These are phyloP conservation scores for Acipenser ruthenus DNA, from an alignment of 2,797 vertebrate genomes.

Conservation along the genomic window DNA sequence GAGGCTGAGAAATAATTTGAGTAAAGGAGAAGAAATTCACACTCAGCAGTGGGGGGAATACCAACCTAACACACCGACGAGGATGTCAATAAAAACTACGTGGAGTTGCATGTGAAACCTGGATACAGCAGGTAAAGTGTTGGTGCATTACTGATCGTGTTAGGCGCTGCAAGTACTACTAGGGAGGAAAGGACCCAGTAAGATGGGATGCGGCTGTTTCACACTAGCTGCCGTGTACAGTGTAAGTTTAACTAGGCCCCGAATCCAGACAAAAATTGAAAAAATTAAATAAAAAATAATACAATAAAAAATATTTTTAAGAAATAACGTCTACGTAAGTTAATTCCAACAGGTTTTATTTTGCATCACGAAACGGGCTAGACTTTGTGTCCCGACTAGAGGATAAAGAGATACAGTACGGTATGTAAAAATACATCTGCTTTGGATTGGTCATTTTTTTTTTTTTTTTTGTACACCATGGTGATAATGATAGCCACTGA, in stretches of 20 bases:
- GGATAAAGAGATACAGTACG: neutral
- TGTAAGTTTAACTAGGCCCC: constrained; percentile 46
- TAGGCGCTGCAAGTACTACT: constrained; percentile 41
- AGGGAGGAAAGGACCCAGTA: constrained; percentile 65
- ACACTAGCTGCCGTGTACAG: constrained; percentile 51
- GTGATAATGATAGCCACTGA: constrained; percentile 8
- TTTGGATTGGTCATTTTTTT: constrained; percentile 9
- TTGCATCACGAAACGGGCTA: no score
- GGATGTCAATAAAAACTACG: constrained; percentile 56
- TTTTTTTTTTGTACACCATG: constrained; percentile 5
- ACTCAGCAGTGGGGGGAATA: constrained; percentile 64
- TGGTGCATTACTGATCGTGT: constrained; percentile 43
- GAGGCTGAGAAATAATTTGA: constrained; percentile 47
- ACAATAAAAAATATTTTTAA: no score
- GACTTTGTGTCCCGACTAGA: no score
- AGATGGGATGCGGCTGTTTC: constrained; percentile 68
- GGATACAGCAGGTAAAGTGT: constrained; percentile 55
- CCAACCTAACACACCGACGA: constrained; percentile 52
- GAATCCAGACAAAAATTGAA: constrained; percentile 47
- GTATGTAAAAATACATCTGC: constrained; percentile 2
- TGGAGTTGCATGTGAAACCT: constrained; percentile 60
- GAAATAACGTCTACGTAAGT: no score
- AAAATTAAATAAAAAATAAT: constrained; percentile 18
- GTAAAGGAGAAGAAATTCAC: constrained; percentile 68
- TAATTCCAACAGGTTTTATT: no score